Evolutionary conservation across 23 tunicate species (phyloP).

Genomic region (Styela clava): DNA sequence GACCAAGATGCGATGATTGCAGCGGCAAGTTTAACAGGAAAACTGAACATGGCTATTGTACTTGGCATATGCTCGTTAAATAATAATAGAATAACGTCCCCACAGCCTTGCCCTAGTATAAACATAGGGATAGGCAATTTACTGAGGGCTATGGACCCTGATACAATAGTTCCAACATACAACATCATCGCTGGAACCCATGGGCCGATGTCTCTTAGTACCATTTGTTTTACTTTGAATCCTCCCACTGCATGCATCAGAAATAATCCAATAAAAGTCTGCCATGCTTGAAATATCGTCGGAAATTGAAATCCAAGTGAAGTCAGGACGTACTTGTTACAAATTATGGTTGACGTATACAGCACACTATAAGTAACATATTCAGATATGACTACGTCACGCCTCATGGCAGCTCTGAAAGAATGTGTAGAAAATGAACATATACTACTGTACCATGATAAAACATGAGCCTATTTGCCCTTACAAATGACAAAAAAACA

Average conservation of each 20-base stretch:
- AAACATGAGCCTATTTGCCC: too few species aligned
- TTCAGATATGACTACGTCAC: conserved; percentile 24
- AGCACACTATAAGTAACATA: conserved; percentile 59
- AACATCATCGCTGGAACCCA: conserved; percentile 87
- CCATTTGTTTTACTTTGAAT: conserved; percentile 39
- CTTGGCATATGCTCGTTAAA: conserved; percentile 65
- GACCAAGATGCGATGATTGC: conserved; percentile 52
- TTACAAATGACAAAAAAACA: too few species aligned
- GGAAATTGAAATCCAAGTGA: conserved; percentile 92
- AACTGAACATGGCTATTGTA: conserved; percentile 47
- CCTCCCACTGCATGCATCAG: conserved; percentile 36
- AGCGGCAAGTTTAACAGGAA: conserved; percentile 66
- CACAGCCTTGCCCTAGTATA: conserved; percentile 58
- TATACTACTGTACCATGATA: too few species aligned
- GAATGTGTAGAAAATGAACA: too few species aligned
- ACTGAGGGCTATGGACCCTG: conserved; percentile 74
- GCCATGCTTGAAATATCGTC: conserved; percentile 67
- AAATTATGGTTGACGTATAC: conserved; percentile 53
- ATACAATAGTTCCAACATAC: conserved; percentile 63
- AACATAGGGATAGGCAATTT: conserved; percentile 68
- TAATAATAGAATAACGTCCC: conserved; percentile 69
- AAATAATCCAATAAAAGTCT: conserved; percentile 12
- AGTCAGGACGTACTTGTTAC: conserved; percentile 86
- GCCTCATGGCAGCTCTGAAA: conserved; percentile 3
- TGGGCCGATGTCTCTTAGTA: conserved; percentile 48